phyloP scores from a whole-genome alignment of 2,797 vertebrate species.

The Cryptoprocta ferox region DNA sequence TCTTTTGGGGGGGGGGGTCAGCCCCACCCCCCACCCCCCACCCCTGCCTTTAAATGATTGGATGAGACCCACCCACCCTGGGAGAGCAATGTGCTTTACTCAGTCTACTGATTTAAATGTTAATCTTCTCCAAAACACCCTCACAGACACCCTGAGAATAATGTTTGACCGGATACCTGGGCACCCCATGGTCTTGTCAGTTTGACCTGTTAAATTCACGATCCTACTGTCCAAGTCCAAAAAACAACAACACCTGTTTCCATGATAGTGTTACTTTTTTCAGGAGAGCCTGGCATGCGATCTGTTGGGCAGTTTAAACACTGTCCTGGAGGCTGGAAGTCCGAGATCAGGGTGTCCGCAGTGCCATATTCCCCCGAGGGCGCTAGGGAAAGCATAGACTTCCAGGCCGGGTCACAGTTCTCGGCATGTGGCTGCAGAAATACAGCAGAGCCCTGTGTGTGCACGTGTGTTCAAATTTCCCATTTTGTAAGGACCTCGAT shows the following conservation, averaged over 20 bases:
- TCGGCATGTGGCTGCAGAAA: not conserved
- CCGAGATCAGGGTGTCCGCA: not conserved
- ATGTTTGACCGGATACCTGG: not conserved
- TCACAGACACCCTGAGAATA: not conserved
- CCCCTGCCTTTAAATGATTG: not conserved
- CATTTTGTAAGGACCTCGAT: not conserved
- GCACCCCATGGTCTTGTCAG: not conserved
- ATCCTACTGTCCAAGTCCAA: not conserved
- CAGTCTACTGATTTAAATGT: not conserved
- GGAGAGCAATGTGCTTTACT: not conserved
- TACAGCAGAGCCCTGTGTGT: not conserved
- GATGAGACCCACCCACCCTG: not conserved
- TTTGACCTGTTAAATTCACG: not conserved
- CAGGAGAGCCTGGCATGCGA: not conserved
- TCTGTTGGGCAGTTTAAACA: not conserved
- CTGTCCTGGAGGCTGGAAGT: not conserved
- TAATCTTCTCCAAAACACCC: not conserved
- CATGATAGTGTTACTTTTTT: not conserved
- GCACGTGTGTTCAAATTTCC: not conserved
- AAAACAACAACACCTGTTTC: not conserved
- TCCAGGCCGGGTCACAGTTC: too few species aligned
- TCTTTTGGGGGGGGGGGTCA: not conserved
- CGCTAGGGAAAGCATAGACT: too few species aligned
- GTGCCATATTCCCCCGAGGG: not conserved
- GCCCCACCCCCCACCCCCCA: fast-evolving